phyloP scores from a whole-genome alignment of 2,888 invertebrate species.

The Apomyelois bistriatella region DNA sequence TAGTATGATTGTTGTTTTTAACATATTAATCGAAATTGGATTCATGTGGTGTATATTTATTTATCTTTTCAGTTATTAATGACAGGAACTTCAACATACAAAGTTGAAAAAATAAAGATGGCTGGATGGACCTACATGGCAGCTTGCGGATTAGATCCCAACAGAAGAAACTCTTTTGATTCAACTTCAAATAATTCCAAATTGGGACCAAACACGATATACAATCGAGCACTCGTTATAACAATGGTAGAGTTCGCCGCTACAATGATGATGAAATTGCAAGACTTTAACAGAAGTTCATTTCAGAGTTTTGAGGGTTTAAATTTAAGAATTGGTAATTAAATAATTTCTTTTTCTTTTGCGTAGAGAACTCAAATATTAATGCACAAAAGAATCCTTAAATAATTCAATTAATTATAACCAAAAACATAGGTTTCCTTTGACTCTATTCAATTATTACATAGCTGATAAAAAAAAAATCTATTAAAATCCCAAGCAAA shows the following conservation, averaged over 20 bases:
- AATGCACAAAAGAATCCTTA: too few species aligned
- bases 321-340: slow-evolving; percentile 85
- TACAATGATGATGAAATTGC: slow-evolving; percentile 73
- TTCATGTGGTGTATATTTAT: neutral
- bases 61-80: slow-evolving; percentile 80
- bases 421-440: too few species aligned
- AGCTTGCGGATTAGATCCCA: slow-evolving; percentile 93
- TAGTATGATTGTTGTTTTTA: neutral
- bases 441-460: too few species aligned
- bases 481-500: too few species aligned
- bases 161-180: slow-evolving; percentile 81
- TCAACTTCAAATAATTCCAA: slow-evolving; percentile 43
- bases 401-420: too few species aligned
- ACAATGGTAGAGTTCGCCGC: slow-evolving; percentile 76
- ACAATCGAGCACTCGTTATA: slow-evolving; percentile 61
- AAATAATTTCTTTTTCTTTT: too few species aligned
- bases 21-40: too few species aligned
- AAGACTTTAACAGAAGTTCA: slow-evolving; percentile 79
- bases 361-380: too few species aligned
- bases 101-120: slow-evolving; percentile 97
- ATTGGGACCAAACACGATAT: slow-evolving; percentile 48
- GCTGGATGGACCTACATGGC: slow-evolving; percentile 99
- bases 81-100: slow-evolving; percentile 78
- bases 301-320: slow-evolving; percentile 82
- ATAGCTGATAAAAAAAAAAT: too few species aligned